These are phyloP conservation scores for Ophion obscuratus DNA, from an alignment of 2,888 invertebrate species.

Conservation along the genomic window DNA sequence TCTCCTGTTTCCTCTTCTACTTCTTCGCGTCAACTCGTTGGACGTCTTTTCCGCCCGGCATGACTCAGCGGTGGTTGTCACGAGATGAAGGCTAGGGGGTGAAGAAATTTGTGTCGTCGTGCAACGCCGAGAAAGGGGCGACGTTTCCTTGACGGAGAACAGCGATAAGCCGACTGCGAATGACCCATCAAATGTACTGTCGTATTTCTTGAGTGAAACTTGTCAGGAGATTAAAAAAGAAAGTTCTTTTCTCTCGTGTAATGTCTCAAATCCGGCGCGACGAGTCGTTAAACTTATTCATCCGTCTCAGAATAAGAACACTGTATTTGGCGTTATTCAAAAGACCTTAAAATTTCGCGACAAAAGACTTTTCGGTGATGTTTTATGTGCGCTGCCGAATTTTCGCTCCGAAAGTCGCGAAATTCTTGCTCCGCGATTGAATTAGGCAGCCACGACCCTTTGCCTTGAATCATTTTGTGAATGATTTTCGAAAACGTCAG, in stretches of 20 bases:
- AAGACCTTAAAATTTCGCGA: too few relatives aligned
- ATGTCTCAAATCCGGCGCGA: conserved; percentile 27
- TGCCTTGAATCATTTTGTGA: too few relatives aligned
- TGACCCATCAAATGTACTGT: conserved; percentile 8
- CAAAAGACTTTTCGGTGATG: too few relatives aligned
- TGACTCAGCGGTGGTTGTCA: conserved; percentile 45
- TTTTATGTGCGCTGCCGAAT: too few relatives aligned
- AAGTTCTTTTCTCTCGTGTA: not conserved
- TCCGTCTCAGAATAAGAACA: not conserved
- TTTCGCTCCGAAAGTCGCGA: too few relatives aligned
- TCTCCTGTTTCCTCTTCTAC: not conserved
- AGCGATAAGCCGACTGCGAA: conserved; percentile 23
- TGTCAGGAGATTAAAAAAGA: conserved; percentile 21
- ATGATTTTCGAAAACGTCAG: too few relatives aligned
- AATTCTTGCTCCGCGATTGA: too few relatives aligned
- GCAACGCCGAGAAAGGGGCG: not conserved
- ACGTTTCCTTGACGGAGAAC: conserved; percentile 16
- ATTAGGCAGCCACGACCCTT: too few relatives aligned
- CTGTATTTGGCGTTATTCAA: not conserved
- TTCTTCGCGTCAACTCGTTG: conserved; percentile 45
- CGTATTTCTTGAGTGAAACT: conserved; percentile 2
- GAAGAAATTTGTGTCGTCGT: conserved; percentile 17
- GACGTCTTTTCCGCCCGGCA: conserved; percentile 56
- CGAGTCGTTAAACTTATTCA: conserved; percentile 36
- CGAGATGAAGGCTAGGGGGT: conserved; percentile 25